phyloP scores from a whole-genome alignment of 1,140 invertebrate genomes.

The Ectropis grisescens region DNA sequence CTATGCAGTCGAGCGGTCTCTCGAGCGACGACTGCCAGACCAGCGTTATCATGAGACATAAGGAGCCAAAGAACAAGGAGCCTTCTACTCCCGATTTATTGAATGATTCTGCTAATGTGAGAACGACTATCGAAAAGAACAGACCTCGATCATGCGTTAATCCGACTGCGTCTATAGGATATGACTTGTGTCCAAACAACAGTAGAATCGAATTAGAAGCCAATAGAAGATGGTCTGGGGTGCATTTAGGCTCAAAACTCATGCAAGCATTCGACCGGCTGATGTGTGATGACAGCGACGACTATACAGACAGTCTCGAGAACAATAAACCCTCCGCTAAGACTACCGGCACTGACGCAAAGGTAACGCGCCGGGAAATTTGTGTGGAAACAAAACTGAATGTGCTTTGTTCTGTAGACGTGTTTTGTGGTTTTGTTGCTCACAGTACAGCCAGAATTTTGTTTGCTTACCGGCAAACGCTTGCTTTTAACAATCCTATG shows the following conservation, averaged over 20 bases:
- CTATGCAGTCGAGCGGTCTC: conserved; percentile 66
- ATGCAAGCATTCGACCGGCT: conserved; percentile 80
- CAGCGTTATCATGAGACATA: conserved; percentile 66
- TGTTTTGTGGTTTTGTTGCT: conserved; percentile 16
- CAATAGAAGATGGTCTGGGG: conserved; percentile 81
- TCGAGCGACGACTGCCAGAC: conserved; percentile 69
- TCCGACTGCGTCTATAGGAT: conserved; percentile 51
- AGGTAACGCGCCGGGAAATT: conserved; percentile 48
- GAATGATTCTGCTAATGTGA: conserved; percentile 68
- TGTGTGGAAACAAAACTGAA: conserved; percentile 22
- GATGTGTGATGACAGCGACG: conserved; percentile 77
- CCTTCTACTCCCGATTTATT: conserved; percentile 68
- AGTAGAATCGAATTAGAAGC: conserved; percentile 72
- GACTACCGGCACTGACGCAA: conserved; percentile 38
- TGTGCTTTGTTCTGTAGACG: conserved; percentile 38
- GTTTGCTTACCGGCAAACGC: conserved; percentile 6
- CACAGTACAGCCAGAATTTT: conserved; percentile 8
- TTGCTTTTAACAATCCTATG: conserved; percentile 19
- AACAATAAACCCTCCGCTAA: conserved; percentile 62
- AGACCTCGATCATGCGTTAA: conserved; percentile 80
- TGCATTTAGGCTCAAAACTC: conserved; percentile 78
- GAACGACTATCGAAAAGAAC: conserved; percentile 67
- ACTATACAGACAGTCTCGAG: conserved; percentile 82
- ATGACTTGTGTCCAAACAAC: conserved; percentile 59
- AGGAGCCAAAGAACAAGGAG: conserved; percentile 58